A percentile compares a stretch with the other conserved stretches of the same genome.
phyloP scores from a whole-genome alignment of 1,140 invertebrate genomes.

The Bicyclus anynana region DNA sequence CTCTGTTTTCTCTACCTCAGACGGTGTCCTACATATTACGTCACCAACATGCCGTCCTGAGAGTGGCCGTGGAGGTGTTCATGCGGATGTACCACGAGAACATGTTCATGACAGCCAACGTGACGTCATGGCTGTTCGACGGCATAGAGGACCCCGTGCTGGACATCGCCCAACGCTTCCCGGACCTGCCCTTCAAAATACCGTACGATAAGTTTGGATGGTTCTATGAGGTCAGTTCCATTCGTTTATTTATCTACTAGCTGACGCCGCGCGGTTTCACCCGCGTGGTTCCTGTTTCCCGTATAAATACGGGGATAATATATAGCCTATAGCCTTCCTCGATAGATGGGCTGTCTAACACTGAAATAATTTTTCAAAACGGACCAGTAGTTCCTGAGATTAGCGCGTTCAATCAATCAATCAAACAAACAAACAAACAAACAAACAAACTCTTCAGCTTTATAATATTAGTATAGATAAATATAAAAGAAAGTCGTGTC shows the following conservation, averaged over 20 bases:
- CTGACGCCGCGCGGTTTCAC: too few relatives aligned
- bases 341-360: too few relatives aligned
- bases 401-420: too few relatives aligned
- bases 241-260: not conserved
- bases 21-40: slow-evolving; percentile 80
- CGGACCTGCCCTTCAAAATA: slow-evolving; percentile 76
- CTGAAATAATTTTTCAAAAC: too few relatives aligned
- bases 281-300: too few relatives aligned
- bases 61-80: slow-evolving; percentile 75
- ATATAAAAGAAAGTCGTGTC: too few relatives aligned
- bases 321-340: too few relatives aligned
- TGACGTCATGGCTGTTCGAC: slow-evolving; percentile 81
- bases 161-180: slow-evolving; percentile 77
- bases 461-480: too few relatives aligned
- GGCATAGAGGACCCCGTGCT: slow-evolving; percentile 85
- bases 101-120: slow-evolving; percentile 81
- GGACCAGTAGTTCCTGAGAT: too few relatives aligned
- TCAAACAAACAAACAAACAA: too few relatives aligned
- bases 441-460: too few relatives aligned
- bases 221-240: slow-evolving; percentile 80
- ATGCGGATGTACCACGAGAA: slow-evolving; percentile 74
- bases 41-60: slow-evolving; percentile 59
- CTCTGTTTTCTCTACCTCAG: slow-evolving; percentile 58
- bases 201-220: slow-evolving; percentile 87
- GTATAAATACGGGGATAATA: too few relatives aligned